phyloP scores from a whole-genome alignment of 1,140 invertebrate genomes.

The Drosophila athabasca region DNA sequence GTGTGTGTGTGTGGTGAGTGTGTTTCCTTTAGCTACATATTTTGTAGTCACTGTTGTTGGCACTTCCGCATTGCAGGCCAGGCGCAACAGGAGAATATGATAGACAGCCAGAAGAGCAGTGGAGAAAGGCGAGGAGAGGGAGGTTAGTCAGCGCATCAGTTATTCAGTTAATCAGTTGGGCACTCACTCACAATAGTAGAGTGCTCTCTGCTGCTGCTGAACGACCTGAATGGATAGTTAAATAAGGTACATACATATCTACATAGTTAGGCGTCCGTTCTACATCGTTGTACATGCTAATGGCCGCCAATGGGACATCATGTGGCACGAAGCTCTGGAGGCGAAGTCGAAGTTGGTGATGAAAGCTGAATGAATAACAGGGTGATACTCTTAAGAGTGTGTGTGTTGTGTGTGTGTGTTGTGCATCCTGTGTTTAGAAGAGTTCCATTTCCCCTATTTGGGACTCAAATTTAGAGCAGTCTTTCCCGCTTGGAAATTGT shows the following conservation, averaged over 20 bases:
- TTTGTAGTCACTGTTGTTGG: constrained; percentile 36
- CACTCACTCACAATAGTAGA: constrained; percentile 29
- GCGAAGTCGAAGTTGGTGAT: constrained; percentile 16
- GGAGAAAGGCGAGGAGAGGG: not conserved
- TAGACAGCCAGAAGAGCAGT: not conserved
- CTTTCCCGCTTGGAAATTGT: not conserved
- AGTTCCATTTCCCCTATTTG: too few species aligned
- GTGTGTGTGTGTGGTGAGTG: too few species aligned
- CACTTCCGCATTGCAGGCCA: constrained; percentile 52
- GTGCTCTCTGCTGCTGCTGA: too few species aligned
- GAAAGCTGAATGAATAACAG: constrained; percentile 3
- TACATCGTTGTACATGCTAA: constrained; percentile 60
- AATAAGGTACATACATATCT: constrained; percentile 10
- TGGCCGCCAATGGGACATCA: constrained; percentile 26
- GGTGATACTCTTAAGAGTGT: not conserved
- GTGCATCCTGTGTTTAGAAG: too few species aligned
- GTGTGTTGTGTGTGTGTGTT: too few species aligned
- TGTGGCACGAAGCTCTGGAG: constrained; percentile 20
- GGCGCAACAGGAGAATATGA: constrained; percentile 10
- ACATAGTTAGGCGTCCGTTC: constrained; percentile 41
- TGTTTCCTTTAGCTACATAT: constrained; percentile 4
- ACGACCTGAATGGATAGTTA: constrained; percentile 24
- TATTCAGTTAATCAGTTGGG: constrained; percentile 34
- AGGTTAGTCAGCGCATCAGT: constrained; percentile 44
- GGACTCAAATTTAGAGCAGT: not conserved